These are phyloP conservation scores for Eulemur coronatus DNA, from an alignment of 2,797 vertebrate species.

Conservation along the genomic window DNA sequence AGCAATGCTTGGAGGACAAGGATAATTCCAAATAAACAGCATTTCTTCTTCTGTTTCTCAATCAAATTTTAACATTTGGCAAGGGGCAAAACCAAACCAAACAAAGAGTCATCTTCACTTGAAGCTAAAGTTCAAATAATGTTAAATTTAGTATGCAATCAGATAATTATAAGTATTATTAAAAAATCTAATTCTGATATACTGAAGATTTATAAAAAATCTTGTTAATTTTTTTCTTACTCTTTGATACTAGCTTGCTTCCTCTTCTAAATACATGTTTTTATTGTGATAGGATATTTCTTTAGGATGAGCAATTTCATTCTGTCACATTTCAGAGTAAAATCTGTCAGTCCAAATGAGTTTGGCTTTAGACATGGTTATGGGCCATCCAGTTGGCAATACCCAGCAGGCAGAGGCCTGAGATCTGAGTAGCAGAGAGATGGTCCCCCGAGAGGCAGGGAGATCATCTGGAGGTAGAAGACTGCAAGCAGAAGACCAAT, in stretches of 20 bases:
- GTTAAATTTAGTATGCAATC: slow-evolving; percentile 8
- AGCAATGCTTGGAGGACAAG: neutral
- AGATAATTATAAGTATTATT: slow-evolving; percentile 1
- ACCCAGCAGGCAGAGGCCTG: neutral
- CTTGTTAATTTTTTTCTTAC: slow-evolving; percentile 13
- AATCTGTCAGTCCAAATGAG: neutral
- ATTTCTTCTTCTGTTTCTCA: neutral
- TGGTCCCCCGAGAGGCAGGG: neutral
- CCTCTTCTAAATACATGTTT: neutral
- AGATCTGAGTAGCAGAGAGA: neutral
- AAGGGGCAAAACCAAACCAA: neutral
- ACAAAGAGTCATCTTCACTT: neutral
- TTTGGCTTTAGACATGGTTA: neutral
- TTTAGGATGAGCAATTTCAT: slow-evolving; percentile 10
- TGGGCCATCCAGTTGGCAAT: neutral
- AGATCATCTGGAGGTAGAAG: neutral
- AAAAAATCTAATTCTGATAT: neutral
- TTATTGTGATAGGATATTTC: slow-evolving; percentile 6
- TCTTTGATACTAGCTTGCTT: neutral
- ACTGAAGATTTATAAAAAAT: neutral
- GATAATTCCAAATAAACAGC: slow-evolving; percentile 4
- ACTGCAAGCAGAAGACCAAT: neutral
- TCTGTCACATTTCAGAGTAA: neutral
- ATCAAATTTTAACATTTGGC: neutral
- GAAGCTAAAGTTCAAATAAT: slow-evolving; percentile 7